Percentiles rank a stretch among this genome's conserved stretches.
These are phyloP conservation scores for Melanocharis versteri DNA, from an alignment of 2,113 vertebrate genomes.

Conservation along the genomic window DNA sequence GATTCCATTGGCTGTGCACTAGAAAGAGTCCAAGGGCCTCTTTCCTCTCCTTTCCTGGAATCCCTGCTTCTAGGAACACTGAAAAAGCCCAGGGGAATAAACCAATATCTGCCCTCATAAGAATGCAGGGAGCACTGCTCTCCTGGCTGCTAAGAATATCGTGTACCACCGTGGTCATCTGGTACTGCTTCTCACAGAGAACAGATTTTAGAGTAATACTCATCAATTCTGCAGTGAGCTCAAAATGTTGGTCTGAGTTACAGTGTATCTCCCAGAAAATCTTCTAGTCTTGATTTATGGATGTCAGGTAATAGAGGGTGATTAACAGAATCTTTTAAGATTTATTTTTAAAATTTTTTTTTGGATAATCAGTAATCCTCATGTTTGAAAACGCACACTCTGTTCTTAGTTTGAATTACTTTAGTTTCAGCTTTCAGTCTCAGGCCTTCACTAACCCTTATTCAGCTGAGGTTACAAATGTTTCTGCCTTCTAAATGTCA, in stretches of 20 bases:
- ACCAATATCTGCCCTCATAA: neutral
- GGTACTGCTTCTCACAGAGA: neutral
- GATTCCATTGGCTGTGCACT: neutral
- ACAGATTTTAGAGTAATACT: neutral
- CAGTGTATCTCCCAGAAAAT: neutral
- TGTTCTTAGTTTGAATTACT: neutral
- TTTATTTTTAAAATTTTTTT: neutral
- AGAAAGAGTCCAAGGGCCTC: neutral
- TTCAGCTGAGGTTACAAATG: neutral
- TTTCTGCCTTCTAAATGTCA: neutral
- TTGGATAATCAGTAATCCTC: neutral
- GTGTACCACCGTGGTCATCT: neutral
- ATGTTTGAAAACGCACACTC: neutral
- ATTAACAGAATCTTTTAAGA: neutral
- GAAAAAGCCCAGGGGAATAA: neutral
- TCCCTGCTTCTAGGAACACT: neutral
- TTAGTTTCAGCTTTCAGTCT: neutral
- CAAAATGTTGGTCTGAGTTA: neutral
- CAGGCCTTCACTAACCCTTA: fast-evolving
- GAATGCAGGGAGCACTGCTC: neutral
- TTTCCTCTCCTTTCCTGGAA: neutral
- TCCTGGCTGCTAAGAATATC: neutral
- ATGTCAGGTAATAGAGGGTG: fast-evolving
- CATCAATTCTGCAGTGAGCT: neutral
- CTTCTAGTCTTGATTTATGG: neutral